Base-by-base conservation (phyloP, 2,797 vertebrate species). In the Enteromius mattozi region DNA sequence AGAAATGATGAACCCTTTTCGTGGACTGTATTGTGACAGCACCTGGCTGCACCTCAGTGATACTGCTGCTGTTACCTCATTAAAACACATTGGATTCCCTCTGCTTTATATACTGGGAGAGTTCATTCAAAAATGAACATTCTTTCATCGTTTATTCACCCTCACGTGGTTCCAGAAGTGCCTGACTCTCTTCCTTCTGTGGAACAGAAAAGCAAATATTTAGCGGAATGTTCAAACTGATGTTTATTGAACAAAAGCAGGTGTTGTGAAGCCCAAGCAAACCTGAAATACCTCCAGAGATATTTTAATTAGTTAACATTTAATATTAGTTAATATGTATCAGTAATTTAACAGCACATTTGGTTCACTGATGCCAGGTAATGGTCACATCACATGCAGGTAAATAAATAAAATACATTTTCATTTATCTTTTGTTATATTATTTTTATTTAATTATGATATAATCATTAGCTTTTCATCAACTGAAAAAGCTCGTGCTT, bases 21-120 rank as follows among this genome's bases (percentile, higher is more conserved):
- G 51, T 71, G 42, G 76, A 80, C 30, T 30, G 78, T 21, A 37
- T 71, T 42, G 75, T 80, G 70, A 27, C 42, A 77, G 21, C 63
- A 80, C 71, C 81, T 80, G 78, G 72, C 33, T 78, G 76, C 71
- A 63, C 17, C 78, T 83, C 37, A 63, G 61, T 16, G 61, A 82
- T 35, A 74, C 80, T 49, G 40, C 54, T 47, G 51, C 35, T 30
- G 72, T 71, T 45, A 0, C 79, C 42, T 63, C 54, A 82, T 72
- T 63, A 63, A 72, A 71, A 71, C 79, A 69, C 16, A 61, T 21
- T 13, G 30, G 12, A 68, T 68, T 65, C 61, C 4, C 59, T 35
- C 3, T 47, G 27, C 40, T n/a, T 35, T 12, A 33, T 24, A 59
- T 4, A 59, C 21, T 5, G 21, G 5, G 63, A 66, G 6, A 69